Percentiles rank a stretch among this genome's conserved stretches.
Evolutionary conservation across 2,888 invertebrate genomes (phyloP).

Genomic region (Chalcis sispes): DNA sequence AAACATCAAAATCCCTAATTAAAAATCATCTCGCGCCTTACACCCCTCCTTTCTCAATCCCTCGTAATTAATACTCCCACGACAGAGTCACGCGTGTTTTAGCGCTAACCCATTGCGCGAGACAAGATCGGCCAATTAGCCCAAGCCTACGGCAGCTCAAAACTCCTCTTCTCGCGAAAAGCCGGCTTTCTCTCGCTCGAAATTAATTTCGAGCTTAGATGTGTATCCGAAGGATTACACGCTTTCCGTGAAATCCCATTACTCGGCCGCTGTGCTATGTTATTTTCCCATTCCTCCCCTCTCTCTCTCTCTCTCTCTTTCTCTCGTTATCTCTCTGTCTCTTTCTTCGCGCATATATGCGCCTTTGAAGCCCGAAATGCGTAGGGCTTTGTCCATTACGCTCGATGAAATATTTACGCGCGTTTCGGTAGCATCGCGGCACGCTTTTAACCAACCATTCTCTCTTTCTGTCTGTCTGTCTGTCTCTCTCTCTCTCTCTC

Average conservation of each 20-base stretch:
- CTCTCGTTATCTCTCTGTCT: too few relatives aligned
- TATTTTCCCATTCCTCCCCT: too few relatives aligned
- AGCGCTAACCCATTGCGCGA: neutral
- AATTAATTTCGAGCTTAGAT: conserved; percentile 57
- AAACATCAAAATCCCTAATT: too few relatives aligned
- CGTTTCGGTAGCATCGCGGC: neutral
- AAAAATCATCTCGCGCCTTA: neutral
- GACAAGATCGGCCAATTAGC: conserved; percentile 43
- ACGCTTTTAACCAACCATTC: too few relatives aligned
- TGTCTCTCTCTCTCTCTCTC: too few relatives aligned
- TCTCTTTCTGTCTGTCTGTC: too few relatives aligned
- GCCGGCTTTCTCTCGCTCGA: conserved; percentile 32
- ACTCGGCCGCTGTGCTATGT: too few relatives aligned
- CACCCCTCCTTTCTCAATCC: neutral
- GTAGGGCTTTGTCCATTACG: conserved; percentile 28
- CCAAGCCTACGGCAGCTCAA: conserved; percentile 23
- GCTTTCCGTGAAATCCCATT: conserved; percentile 45
- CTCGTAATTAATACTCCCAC: conserved; percentile 10
- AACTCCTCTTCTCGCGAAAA: conserved; percentile 28
- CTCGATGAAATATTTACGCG: conserved; percentile 45
- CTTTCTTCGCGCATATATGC: too few relatives aligned
- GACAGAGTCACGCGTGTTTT: neutral
- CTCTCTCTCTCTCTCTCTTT: too few relatives aligned
- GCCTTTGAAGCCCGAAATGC: neutral
- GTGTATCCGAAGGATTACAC: conserved; percentile 50